Percentiles rank a stretch among this genome's conserved stretches.
phyloP scores from a whole-genome alignment of 2,113 vertebrate genomes.

The Scophthalmus maximus region DNA sequence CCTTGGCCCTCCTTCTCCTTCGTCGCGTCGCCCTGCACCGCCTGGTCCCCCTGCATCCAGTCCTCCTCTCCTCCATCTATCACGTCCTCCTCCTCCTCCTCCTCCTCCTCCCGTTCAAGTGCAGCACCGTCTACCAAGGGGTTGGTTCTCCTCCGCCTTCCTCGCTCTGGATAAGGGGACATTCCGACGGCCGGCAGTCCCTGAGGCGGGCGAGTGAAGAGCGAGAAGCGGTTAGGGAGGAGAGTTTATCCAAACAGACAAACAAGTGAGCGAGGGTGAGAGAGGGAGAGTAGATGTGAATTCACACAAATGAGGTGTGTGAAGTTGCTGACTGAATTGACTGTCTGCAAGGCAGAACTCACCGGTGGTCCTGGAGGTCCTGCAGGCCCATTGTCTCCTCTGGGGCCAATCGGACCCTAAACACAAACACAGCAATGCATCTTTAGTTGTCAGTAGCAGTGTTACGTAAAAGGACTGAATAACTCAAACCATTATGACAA shows the following conservation, averaged over 20 bases:
- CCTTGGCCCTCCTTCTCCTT: slow-evolving; percentile 87
- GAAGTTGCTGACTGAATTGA: background rate
- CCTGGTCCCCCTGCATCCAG: slow-evolving; percentile 74
- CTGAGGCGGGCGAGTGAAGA: slow-evolving; percentile 39
- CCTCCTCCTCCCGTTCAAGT: slow-evolving; percentile 77
- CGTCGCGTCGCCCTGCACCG: slow-evolving; percentile 47
- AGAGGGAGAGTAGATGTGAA: too few relatives aligned
- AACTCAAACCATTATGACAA: too few relatives aligned
- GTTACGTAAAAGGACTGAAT: background rate
- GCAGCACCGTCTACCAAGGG: slow-evolving; percentile 84
- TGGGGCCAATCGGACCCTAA: slow-evolving; percentile 92
- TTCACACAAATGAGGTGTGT: background rate
- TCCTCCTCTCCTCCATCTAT: slow-evolving; percentile 70
- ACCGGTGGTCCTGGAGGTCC: slow-evolving; percentile 93
- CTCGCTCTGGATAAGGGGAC: slow-evolving; percentile 75
- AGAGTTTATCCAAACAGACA: background rate
- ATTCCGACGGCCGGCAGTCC: slow-evolving; percentile 59
- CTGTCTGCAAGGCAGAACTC: slow-evolving; percentile 72
- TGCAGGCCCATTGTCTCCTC: slow-evolving; percentile 90
- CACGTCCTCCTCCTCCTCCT: slow-evolving; percentile 69
- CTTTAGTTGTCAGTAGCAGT: background rate
- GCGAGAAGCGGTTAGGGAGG: slow-evolving; percentile 7
- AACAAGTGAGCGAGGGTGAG: background rate
- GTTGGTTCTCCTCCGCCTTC: slow-evolving; percentile 84
- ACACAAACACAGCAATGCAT: background rate